Evolutionary conservation across 2,113 vertebrate genomes (phyloP).

Genomic region (Bos indicus): DNA sequence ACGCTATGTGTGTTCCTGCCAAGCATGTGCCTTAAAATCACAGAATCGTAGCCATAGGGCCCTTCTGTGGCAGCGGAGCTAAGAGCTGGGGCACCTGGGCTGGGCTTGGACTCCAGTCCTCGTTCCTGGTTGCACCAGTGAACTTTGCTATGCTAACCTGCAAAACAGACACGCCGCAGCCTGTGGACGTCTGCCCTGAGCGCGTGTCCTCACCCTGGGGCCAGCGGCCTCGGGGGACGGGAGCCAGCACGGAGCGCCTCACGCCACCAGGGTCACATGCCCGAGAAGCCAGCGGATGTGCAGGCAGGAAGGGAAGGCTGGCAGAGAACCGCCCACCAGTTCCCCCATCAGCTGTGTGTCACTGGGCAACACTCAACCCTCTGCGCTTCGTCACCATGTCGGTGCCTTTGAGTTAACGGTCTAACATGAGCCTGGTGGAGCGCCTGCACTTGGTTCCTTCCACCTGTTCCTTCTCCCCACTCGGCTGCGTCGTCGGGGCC

Average conservation of each 20-base stretch:
- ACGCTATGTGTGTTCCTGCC: neutral
- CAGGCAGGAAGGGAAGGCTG: neutral
- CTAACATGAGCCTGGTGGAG: too few species aligned
- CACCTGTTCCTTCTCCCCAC: too few species aligned
- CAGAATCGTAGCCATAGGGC: neutral
- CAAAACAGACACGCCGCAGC: neutral
- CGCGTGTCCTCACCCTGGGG: neutral
- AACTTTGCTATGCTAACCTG: neutral
- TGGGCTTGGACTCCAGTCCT: neutral
- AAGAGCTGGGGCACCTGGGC: too few species aligned
- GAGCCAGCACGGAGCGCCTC: too few species aligned
- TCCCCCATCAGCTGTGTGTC: neutral
- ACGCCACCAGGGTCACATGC: neutral
- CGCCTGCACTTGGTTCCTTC: neutral
- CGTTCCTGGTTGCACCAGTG: neutral
- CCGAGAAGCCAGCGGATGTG: neutral
- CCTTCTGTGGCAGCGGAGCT: neutral
- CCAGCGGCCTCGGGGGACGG: neutral
- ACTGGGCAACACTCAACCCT: accelerated
- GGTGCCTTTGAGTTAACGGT: neutral
- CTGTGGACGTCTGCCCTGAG: too few species aligned
- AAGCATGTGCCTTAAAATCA: neutral
- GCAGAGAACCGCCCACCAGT: neutral
- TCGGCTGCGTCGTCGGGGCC: neutral
- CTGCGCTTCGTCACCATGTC: neutral